Percentiles rank a stretch among this genome's conserved stretches.
phyloP scores from a whole-genome alignment of 2,797 vertebrate genomes.

The Spizella passerina region DNA sequence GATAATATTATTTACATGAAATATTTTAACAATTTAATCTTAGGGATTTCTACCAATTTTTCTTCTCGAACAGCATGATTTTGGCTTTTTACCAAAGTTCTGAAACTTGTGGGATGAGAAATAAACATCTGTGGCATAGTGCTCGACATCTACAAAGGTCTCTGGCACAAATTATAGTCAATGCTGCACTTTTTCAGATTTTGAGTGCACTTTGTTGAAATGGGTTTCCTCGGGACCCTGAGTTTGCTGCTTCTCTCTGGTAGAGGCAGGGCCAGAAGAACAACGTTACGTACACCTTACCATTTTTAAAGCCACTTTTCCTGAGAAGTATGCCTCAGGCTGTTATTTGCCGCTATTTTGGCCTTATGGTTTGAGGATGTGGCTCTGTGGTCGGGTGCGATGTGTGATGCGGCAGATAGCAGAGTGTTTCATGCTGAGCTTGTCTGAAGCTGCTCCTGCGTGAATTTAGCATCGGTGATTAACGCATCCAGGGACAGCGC shows the following conservation, averaged over 20 bases:
- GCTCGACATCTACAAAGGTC: neutral
- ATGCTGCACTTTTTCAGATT: neutral
- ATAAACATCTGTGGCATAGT: neutral
- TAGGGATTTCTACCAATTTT: neutral
- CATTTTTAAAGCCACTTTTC: neutral
- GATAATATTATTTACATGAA: neutral
- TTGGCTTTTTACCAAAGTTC: neutral
- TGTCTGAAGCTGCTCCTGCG: neutral
- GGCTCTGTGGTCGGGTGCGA: rapidly evolving
- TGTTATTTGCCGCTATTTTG: neutral
- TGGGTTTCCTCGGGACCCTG: neutral
- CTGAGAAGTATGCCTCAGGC: neutral
- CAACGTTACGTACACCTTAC: neutral
- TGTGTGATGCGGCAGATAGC: neutral
- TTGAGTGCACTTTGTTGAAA: neutral
- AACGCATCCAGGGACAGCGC: neutral
- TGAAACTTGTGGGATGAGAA: neutral
- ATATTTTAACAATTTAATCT: neutral
- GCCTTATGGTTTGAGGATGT: neutral
- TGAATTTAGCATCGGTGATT: neutral
- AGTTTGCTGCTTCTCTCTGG: neutral
- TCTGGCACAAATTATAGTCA: neutral
- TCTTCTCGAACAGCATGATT: neutral
- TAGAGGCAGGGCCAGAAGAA: neutral
- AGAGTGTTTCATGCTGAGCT: neutral